phyloP scores from a whole-genome alignment of 2,113 vertebrate genomes.

The Muntiacus muntjak region DNA sequence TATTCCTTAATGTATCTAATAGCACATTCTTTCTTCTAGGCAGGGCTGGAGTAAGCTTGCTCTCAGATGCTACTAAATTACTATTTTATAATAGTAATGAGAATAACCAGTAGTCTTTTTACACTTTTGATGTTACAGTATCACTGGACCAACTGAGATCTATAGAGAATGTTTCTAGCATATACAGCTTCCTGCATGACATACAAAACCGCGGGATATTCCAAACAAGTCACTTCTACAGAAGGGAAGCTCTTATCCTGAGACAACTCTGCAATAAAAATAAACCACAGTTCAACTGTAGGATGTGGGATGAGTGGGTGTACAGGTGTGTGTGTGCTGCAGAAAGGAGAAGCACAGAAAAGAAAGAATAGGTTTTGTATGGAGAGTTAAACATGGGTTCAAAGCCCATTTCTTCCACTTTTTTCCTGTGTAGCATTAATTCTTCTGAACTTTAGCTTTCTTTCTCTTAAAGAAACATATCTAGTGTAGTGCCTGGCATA shows the following conservation, averaged over 20 bases:
- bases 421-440: not conserved
- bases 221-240: not conserved
- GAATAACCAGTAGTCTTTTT: not conserved
- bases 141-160: not conserved
- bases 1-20: conserved; percentile 66
- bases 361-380: not conserved
- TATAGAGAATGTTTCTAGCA: not conserved
- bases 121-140: conserved; percentile 13
- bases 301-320: not conserved
- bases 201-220: not conserved
- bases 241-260: not conserved
- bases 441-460: not conserved
- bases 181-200: not conserved
- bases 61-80: not conserved
- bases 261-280: conserved; percentile 34
- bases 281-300: not conserved
- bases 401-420: not conserved
- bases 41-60: not conserved
- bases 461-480: not conserved
- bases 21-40: conserved; percentile 23
- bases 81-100: conserved; percentile 17
- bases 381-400: not conserved
- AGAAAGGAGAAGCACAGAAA: not conserved
- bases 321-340: not conserved
- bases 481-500: not conserved